phyloP scores from a whole-genome alignment of 2,797 vertebrate species.

The Cercopithecus neglectus region DNA sequence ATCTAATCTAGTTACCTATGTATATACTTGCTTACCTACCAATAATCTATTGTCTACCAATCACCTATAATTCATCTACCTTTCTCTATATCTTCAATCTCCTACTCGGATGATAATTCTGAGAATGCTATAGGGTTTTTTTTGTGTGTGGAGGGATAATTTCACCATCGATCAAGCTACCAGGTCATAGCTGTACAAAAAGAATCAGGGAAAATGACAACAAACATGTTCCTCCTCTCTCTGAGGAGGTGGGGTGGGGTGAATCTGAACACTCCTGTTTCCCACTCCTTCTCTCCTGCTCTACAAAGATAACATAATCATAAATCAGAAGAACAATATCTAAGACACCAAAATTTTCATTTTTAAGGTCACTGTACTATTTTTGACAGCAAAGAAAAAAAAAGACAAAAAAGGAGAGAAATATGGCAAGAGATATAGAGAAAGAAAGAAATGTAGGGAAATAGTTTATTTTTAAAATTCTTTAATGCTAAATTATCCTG shows the following conservation, averaged over 20 bases:
- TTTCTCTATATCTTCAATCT: not conserved
- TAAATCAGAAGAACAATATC: not conserved
- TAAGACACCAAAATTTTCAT: not conserved
- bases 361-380: not conserved
- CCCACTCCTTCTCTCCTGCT: not conserved
- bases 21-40: not conserved
- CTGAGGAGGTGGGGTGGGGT: not conserved
- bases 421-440: not conserved
- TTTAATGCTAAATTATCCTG: not conserved
- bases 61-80: not conserved
- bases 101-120: not conserved
- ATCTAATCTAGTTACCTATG: not conserved
- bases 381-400: not conserved
- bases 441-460: not conserved
- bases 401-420: not conserved
- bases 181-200: not conserved
- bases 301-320: not conserved
- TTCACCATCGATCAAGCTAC: not conserved
- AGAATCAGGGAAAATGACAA: not conserved
- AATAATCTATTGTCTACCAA: not conserved
- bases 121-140: fast-evolving
- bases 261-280: not conserved
- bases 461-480: not conserved
- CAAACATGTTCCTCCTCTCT: not conserved
- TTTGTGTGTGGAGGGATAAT: not conserved